Evolutionary conservation across 2,113 vertebrate genomes (phyloP).

Genomic region (Clarias gariepinus): DNA sequence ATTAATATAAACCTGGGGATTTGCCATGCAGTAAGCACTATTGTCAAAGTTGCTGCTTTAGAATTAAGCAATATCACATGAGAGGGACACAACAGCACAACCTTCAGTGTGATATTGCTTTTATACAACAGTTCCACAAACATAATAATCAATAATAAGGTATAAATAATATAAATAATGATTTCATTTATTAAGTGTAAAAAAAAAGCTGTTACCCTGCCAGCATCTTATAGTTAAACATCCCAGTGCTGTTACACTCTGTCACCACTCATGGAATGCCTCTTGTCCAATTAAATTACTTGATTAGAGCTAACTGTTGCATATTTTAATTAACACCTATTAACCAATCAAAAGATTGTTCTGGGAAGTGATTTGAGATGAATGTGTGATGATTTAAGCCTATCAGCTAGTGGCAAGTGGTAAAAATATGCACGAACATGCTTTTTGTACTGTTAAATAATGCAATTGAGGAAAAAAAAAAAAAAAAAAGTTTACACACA

Average conservation of each 20-base stretch:
- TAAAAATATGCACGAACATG: background rate
- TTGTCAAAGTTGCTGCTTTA: background rate
- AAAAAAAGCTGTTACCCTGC: too few species aligned
- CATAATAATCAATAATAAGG: too few species aligned
- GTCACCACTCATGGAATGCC: too few species aligned
- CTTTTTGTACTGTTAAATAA: slow-evolving; percentile 3
- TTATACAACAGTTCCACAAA: too few species aligned
- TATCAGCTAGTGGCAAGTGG: background rate
- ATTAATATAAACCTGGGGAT: background rate
- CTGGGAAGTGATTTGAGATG: background rate
- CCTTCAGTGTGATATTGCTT: too few species aligned
- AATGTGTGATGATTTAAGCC: background rate
- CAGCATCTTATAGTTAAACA: too few species aligned
- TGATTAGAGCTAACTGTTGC: too few species aligned
- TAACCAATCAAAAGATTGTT: background rate
- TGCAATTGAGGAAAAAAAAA: background rate
- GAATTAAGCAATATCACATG: background rate
- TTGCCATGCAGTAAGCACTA: background rate
- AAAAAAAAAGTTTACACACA: background rate
- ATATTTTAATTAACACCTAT: background rate
- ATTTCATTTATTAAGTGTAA: too few species aligned
- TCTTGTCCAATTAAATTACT: too few species aligned
- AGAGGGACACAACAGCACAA: too few species aligned
- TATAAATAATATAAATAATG: too few species aligned
- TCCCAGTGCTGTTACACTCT: too few species aligned